These are phyloP conservation scores for Corapipo altera DNA, from an alignment of 2,113 vertebrate genomes.

Conservation along the genomic window DNA sequence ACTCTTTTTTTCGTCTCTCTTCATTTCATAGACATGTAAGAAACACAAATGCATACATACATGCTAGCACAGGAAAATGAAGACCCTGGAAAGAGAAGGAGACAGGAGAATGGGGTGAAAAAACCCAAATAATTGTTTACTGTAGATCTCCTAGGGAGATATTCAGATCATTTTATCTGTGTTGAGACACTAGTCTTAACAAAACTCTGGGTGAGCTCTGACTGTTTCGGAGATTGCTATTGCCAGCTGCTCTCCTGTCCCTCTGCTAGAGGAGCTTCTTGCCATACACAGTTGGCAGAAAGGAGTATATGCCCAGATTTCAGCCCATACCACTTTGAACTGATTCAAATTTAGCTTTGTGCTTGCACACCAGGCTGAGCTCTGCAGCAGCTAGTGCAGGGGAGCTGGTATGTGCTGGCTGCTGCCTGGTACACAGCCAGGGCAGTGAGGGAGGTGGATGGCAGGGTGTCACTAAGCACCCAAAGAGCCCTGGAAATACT, in stretches of 20 bases:
- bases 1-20: background rate
- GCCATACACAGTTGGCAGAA: background rate
- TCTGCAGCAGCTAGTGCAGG: background rate
- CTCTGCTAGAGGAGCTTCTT: background rate
- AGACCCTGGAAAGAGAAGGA: background rate
- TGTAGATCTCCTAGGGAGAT: background rate
- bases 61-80: background rate
- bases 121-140: background rate
- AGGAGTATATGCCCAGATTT: background rate
- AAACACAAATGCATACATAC: background rate
- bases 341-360: background rate
- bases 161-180: background rate
- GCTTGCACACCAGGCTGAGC: background rate
- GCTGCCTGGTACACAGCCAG: background rate
- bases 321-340: background rate
- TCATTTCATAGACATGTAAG: background rate
- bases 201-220: background rate
- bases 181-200: background rate
- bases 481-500: background rate
- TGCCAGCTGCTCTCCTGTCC: background rate
- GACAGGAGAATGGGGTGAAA: background rate
- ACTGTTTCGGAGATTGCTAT: background rate
- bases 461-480: background rate
- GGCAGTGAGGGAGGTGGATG: background rate
- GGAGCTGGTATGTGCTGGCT: background rate